Percentiles rank a stretch among this genome's conserved stretches.
phyloP scores from a whole-genome alignment of 2,797 vertebrate genomes.

The Petrocephalus sullivani region DNA sequence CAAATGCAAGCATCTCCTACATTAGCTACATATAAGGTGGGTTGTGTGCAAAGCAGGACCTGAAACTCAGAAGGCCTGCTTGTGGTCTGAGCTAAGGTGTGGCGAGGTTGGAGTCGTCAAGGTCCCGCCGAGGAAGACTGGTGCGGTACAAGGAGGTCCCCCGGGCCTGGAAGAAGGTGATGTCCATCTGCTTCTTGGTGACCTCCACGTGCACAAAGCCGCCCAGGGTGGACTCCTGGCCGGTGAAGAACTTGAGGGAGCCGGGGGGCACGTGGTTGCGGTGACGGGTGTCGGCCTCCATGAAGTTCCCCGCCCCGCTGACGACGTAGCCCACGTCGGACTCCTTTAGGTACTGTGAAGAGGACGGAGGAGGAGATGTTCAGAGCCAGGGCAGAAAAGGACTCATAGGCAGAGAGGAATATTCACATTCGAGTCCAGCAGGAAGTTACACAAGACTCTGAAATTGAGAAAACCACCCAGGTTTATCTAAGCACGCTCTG shows the following conservation, averaged over 20 bases:
- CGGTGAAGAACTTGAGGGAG: constrained; percentile 79
- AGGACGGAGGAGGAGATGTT: neutral
- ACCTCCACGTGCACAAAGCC: constrained; percentile 79
- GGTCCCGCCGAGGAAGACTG: constrained; percentile 58
- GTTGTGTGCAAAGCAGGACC: neutral
- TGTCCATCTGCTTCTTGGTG: constrained; percentile 55
- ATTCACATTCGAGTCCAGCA: neutral
- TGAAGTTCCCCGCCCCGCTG: constrained; percentile 88
- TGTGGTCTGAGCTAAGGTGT: constrained; percentile 16
- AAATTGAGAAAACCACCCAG: neutral
- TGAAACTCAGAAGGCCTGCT: neutral
- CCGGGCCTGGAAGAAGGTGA: constrained; percentile 77
- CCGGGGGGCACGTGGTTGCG: constrained; percentile 64
- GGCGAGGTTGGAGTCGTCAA: neutral
- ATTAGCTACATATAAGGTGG: neutral
- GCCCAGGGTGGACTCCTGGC: constrained; percentile 64
- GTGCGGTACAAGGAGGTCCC: constrained; percentile 81
- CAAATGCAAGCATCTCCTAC: neutral
- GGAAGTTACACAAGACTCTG: neutral
- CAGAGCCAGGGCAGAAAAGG: neutral
- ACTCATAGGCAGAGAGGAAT: neutral
- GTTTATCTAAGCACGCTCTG: too few relatives aligned
- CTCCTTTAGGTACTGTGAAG: constrained; percentile 70
- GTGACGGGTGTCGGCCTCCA: constrained; percentile 71
- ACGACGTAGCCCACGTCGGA: constrained; percentile 73